Percentiles rank a stretch among this genome's conserved stretches.
phyloP scores from a whole-genome alignment of 2,888 invertebrate species.

The Argynnis bischoffii region DNA sequence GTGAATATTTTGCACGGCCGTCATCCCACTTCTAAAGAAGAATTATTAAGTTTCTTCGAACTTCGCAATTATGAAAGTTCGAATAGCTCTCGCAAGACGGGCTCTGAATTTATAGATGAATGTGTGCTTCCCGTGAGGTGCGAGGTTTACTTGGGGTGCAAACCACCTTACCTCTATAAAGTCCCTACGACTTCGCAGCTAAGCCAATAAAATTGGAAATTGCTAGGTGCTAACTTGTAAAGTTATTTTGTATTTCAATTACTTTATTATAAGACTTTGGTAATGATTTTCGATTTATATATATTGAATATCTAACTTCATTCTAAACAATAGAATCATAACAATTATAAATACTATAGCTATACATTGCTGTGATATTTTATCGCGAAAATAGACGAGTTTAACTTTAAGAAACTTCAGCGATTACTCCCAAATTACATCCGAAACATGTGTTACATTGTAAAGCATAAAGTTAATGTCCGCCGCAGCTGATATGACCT shows the following conservation, averaged over 20 bases:
- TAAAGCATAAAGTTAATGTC: slow-evolving; percentile 59
- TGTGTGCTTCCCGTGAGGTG: slow-evolving; percentile 68
- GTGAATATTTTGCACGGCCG: slow-evolving; percentile 79
- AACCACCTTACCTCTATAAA: slow-evolving; percentile 51
- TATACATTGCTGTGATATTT: background rate
- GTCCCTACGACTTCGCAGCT: slow-evolving; percentile 46
- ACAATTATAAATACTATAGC: background rate
- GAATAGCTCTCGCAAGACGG: slow-evolving; percentile 80
- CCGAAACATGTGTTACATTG: slow-evolving; percentile 58
- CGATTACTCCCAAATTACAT: slow-evolving; percentile 65
- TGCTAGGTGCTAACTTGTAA: slow-evolving; percentile 42
- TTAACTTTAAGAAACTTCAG: slow-evolving; percentile 45
- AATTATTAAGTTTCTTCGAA: slow-evolving; percentile 81
- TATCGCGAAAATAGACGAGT: slow-evolving; percentile 3
- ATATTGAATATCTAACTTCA: background rate
- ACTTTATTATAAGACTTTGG: slow-evolving; percentile 31
- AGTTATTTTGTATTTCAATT: slow-evolving; percentile 39
- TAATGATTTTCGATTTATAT: slow-evolving; percentile 1
- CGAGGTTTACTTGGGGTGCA: slow-evolving; percentile 51
- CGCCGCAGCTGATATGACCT: slow-evolving; percentile 65
- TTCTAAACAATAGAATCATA: slow-evolving; percentile 1
- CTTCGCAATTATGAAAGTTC: slow-evolving; percentile 83
- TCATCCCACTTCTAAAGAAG: slow-evolving; percentile 81
- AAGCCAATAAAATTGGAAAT: slow-evolving; percentile 49
- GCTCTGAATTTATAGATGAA: slow-evolving; percentile 81